A percentile compares a stretch with the other conserved stretches of the same genome.
Evolutionary conservation across 2,113 vertebrate species (phyloP).

Genomic region (Fregata magnificens): DNA sequence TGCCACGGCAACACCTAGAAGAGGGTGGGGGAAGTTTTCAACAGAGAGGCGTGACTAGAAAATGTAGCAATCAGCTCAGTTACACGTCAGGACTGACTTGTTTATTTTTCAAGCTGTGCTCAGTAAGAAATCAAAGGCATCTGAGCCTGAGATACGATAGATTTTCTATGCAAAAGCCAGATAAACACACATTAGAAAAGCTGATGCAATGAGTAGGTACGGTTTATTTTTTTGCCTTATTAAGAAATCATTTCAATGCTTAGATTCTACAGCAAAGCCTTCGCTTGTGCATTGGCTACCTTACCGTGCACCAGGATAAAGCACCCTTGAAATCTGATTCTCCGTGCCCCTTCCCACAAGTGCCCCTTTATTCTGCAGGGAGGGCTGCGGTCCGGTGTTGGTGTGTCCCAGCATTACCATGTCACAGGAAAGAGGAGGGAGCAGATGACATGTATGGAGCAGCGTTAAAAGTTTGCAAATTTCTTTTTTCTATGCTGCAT

Average conservation of each 20-base stretch:
- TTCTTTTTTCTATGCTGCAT: neutral
- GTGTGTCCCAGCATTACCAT: neutral
- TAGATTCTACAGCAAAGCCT: neutral
- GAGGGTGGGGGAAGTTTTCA: conserved; percentile 71
- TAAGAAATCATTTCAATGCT: neutral
- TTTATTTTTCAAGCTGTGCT: conserved; percentile 51
- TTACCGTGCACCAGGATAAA: neutral
- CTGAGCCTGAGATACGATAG: neutral
- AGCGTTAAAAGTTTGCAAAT: neutral
- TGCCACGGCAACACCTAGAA: conserved; percentile 71
- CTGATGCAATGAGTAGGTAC: neutral
- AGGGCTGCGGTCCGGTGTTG: fast-evolving
- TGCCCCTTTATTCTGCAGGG: neutral
- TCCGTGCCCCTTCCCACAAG: neutral
- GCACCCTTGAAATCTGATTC: neutral
- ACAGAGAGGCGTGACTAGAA: conserved; percentile 66
- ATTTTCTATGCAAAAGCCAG: neutral
- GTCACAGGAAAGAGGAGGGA: neutral
- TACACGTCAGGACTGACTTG: conserved; percentile 47
- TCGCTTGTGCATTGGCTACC: neutral
- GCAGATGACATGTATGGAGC: neutral
- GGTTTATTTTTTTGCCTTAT: neutral
- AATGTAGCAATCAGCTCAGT: conserved; percentile 58
- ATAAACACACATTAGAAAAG: neutral
- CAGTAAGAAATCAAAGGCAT: neutral